Conservation (phyloP, 2,888 invertebrate genomes). For the Orthosia gracilis region DNA sequence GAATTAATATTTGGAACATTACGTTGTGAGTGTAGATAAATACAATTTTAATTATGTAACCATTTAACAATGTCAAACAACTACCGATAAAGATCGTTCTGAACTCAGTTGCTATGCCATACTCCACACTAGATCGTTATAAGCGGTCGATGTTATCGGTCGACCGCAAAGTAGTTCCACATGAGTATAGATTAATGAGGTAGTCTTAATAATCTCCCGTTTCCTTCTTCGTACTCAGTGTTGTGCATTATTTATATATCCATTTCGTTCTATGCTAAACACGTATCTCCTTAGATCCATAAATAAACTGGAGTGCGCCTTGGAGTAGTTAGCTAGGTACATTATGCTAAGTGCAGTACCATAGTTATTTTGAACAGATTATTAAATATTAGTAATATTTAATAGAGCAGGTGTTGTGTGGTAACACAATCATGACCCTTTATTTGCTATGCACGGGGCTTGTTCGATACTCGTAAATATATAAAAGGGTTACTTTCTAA, state of each 20-base stretch:
- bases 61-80: too few species aligned
- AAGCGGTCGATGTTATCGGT: neutral
- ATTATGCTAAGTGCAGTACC: neutral
- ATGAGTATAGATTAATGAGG: slow-evolving; percentile 21
- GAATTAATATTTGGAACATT: too few species aligned
- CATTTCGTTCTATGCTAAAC: slow-evolving; percentile 6
- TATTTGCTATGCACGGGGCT: too few species aligned
- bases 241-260: slow-evolving; percentile 4
- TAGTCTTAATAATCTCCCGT: neutral
- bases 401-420: neutral
- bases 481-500: too few species aligned
- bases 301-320: slow-evolving; percentile 24
- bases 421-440: too few species aligned
- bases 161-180: neutral
- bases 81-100: too few species aligned
- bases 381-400: neutral
- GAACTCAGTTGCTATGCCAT: neutral
- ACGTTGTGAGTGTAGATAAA: neutral
- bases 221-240: neutral
- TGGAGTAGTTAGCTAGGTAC: slow-evolving; percentile 3
- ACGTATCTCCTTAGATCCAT: neutral
- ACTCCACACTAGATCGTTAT: neutral
- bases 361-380: too few species aligned
- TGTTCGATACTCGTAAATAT: too few species aligned
- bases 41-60: neutral